A percentile compares a stretch with the other conserved stretches of the same genome.
phyloP scores from a whole-genome alignment of 37 sponge, comb jelly and placozoan species.

The Halichondria panicea region DNA sequence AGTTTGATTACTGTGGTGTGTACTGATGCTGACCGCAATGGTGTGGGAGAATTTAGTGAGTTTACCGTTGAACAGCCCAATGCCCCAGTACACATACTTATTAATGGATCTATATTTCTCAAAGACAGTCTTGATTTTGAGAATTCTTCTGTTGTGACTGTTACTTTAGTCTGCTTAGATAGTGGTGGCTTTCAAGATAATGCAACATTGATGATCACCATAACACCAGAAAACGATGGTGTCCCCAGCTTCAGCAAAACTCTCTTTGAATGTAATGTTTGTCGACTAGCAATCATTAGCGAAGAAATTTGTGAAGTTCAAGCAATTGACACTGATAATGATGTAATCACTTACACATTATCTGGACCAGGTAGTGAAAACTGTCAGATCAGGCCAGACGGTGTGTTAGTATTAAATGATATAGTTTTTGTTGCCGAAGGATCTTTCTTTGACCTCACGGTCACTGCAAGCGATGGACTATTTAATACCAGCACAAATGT shows the following conservation, averaged over 20 bases:
- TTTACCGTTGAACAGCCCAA: background rate
- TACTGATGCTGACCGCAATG: constrained; percentile 39
- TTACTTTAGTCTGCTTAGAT: background rate
- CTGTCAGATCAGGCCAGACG: constrained; percentile 22
- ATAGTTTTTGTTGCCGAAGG: constrained; percentile 39
- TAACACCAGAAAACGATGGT: background rate
- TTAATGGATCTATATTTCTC: background rate
- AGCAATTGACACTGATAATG: constrained; percentile 10
- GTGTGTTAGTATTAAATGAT: constrained; percentile 9
- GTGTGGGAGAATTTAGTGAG: constrained; percentile 2
- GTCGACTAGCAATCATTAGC: background rate
- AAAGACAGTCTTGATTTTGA: background rate
- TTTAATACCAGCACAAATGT: constrained; percentile 14
- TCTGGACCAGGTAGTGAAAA: background rate
- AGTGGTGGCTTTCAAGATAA: background rate
- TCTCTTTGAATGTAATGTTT: constrained; percentile 5
- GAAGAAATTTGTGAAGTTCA: constrained; percentile 14
- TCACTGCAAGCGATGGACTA: constrained; percentile 13
- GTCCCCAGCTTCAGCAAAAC: constrained; percentile 9
- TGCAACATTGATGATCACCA: background rate
- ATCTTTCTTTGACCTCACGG: constrained; percentile 11
- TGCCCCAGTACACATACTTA: background rate
- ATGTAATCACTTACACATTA: constrained; percentile 4
- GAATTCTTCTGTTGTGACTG: background rate
- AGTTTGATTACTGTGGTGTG: constrained; percentile 8